These are phyloP conservation scores for Rhagophthalmus giganteus DNA, from an alignment of 2,888 invertebrate species.

Conservation along the genomic window DNA sequence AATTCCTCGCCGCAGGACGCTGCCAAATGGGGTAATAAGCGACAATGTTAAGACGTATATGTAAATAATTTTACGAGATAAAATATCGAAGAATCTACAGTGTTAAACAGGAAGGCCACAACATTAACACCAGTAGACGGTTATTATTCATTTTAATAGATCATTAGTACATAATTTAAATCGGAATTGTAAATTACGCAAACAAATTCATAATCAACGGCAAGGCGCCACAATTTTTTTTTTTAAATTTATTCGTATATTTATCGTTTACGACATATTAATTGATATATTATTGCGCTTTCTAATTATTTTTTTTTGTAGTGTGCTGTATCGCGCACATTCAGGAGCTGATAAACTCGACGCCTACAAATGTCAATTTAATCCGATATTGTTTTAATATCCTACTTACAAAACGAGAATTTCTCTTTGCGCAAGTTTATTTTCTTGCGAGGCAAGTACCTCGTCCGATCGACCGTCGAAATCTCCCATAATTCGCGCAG, in stretches of 20 bases:
- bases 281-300: neutral
- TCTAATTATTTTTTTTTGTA: neutral
- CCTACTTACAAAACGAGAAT: too few species aligned
- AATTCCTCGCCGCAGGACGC: slow-evolving; percentile 1
- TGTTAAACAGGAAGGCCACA: slow-evolving; percentile 7
- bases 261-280: too few species aligned
- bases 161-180: slow-evolving; percentile 15
- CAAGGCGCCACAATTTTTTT: slow-evolving; percentile 12
- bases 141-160: slow-evolving; percentile 13
- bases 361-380: too few species aligned
- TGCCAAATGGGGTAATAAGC: slow-evolving; percentile 19
- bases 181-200: slow-evolving; percentile 13
- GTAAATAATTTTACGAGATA: too few species aligned
- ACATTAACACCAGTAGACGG: slow-evolving; percentile 5
- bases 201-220: slow-evolving; percentile 16
- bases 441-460: too few species aligned
- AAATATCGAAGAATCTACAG: neutral
- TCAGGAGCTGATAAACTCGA: too few species aligned
- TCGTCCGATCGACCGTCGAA: too few species aligned
- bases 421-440: too few species aligned
- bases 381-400: too few species aligned
- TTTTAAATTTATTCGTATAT: slow-evolving; percentile 6
- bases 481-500: too few species aligned
- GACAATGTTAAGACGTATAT: too few species aligned
- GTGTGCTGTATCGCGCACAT: slow-evolving; percentile 3